These are phyloP conservation scores for Tauraco erythrolophus DNA, from an alignment of 2,113 vertebrate species.

Conservation along the genomic window DNA sequence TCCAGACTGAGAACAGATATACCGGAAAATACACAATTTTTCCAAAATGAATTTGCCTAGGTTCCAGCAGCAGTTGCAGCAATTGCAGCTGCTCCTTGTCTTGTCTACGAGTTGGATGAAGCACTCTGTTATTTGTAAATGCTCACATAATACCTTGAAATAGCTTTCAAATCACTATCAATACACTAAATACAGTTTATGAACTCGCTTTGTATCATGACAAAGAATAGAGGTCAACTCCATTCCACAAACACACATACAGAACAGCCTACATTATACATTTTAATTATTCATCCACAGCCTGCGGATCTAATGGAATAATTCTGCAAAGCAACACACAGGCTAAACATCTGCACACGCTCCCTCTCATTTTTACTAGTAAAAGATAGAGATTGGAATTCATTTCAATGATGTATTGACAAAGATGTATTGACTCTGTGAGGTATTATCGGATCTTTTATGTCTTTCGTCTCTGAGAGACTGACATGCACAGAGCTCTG, in stretches of 20 bases:
- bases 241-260: neutral
- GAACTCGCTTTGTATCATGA: neutral
- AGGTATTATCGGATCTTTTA: neutral
- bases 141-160: conserved; percentile 2
- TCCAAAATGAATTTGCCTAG: neutral
- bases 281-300: conserved; percentile 6
- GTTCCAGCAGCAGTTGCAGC: neutral
- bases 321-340: neutral
- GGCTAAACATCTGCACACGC: neutral
- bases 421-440: neutral
- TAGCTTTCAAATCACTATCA: neutral
- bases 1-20: neutral
- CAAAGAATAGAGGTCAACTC: neutral
- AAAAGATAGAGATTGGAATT: neutral
- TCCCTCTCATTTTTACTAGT: neutral
- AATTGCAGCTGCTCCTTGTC: neutral
- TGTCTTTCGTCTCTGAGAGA: neutral
- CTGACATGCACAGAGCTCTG: neutral
- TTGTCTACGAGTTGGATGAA: neutral
- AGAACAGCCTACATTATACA: neutral
- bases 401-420: neutral
- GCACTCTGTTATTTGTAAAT: neutral
- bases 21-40: neutral
- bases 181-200: neutral
- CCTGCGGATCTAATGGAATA: neutral